Conservation (phyloP, 2,797 vertebrate genomes). For the Epinephelus awoara region DNA sequence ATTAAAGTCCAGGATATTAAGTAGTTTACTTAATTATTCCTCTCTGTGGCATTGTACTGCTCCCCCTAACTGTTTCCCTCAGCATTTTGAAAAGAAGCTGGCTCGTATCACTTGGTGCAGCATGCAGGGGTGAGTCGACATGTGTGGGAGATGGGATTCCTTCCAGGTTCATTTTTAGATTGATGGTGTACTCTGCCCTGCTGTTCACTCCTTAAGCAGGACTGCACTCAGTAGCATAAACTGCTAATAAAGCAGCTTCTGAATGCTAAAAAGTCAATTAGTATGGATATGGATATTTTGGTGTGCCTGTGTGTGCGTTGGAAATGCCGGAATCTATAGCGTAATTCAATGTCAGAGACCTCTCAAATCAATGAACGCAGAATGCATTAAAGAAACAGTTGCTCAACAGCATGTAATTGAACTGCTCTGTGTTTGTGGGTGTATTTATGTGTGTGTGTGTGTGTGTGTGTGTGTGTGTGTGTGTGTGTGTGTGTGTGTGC, state of each 20-base stretch:
- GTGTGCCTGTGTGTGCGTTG: conserved; percentile 54
- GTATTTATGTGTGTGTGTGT: conserved; percentile 36
- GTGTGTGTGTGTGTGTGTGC: conserved; percentile 37
- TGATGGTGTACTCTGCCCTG: conserved; percentile 17
- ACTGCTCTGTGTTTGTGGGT: conserved; percentile 45
- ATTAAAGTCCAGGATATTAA: conserved; percentile 2
- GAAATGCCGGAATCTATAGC: conserved; percentile 76
- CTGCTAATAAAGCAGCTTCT: conserved; percentile 58
- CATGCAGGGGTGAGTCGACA: conserved; percentile 29
- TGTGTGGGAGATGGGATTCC: conserved; percentile 47
- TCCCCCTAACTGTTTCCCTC: conserved; percentile 10
- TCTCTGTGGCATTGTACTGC: background rate
- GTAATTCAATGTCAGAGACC: conserved; percentile 75
- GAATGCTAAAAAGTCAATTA: conserved; percentile 80
- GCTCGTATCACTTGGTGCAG: conserved; percentile 32
- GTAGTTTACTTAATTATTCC: conserved; percentile 22
- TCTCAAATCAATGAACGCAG: conserved; percentile 75
- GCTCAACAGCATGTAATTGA: conserved; percentile 80
- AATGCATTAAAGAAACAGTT: conserved; percentile 80
- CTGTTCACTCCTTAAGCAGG: conserved; percentile 39
- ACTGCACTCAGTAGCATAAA: conserved; percentile 46
- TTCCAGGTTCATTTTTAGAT: conserved; percentile 34
- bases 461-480: conserved; percentile 40
- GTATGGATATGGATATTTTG: conserved; percentile 72
- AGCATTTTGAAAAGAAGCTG: conserved; percentile 29